Conservation (phyloP, 2,113 vertebrate species). For the Labeo rohita region DNA sequence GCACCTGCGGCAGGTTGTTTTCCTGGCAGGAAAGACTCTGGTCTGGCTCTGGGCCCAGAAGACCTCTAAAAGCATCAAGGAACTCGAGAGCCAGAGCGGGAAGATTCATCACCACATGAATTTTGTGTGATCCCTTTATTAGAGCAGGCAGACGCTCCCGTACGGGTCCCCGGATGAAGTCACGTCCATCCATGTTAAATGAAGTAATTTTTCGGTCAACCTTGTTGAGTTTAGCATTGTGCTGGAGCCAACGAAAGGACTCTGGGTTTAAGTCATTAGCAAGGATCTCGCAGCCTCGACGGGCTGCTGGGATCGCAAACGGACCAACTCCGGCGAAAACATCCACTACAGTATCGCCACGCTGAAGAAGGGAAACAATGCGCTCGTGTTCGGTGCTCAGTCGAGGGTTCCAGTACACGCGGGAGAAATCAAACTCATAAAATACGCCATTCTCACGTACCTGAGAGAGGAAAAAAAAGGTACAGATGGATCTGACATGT, state of each 20-base stretch:
- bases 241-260: constrained; percentile 88
- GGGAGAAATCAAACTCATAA: constrained; percentile 95
- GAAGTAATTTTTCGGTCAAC: constrained; percentile 78
- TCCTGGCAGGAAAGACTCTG: constrained; percentile 15
- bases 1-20: constrained; percentile 81
- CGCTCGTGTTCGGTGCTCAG: constrained; percentile 91
- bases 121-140: constrained; percentile 64
- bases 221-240: constrained; percentile 93
- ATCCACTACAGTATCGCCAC: constrained; percentile 85
- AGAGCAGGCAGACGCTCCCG: constrained; percentile 80
- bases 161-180: constrained; percentile 86
- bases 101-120: constrained; percentile 95
- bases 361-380: constrained; percentile 78
- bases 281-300: constrained; percentile 79
- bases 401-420: constrained; percentile 97
- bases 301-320: constrained; percentile 89
- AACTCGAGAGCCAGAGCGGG: constrained; percentile 91
- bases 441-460: constrained; percentile 88
- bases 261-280: constrained; percentile 97
- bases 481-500: too few relatives aligned
- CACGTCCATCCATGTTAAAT: constrained; percentile 91
- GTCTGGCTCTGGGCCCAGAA: constrained; percentile 71
- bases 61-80: constrained; percentile 82
- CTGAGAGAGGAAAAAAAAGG: constrained; percentile 66
- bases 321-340: constrained; percentile 94